Evolutionary conservation across 2,797 vertebrate genomes (phyloP).

Genomic region (Podarcis lilfordi): DNA sequence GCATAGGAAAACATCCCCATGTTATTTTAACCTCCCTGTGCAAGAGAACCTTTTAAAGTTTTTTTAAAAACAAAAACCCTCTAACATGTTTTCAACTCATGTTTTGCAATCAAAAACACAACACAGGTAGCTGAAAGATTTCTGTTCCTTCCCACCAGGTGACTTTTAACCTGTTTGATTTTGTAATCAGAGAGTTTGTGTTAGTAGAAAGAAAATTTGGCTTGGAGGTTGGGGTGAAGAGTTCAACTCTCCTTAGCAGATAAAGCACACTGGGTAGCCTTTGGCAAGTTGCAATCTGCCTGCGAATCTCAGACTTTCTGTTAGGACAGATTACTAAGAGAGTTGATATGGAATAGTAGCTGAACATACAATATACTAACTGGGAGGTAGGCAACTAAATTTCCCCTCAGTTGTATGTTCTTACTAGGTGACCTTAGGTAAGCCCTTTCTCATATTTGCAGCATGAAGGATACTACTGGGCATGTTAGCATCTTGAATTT

Average conservation of each 20-base stretch:
- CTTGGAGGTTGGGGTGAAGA: no score
- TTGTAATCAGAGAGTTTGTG: background rate
- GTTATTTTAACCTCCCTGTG: no score
- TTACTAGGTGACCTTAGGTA: background rate
- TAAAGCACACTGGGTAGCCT: background rate
- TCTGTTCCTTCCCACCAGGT: no score
- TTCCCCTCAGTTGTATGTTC: background rate
- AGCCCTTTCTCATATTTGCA: no score
- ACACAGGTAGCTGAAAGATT: no score
- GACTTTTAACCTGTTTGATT: background rate
- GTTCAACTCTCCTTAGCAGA: background rate
- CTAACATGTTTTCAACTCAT: no score
- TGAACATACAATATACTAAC: background rate
- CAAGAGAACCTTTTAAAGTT: no score
- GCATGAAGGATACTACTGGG: background rate
- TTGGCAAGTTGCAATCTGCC: background rate
- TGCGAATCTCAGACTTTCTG: background rate
- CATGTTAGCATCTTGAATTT: background rate
- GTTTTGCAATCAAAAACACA: no score
- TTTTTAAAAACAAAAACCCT: no score
- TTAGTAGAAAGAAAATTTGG: no score
- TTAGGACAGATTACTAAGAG: background rate
- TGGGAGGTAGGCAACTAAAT: background rate
- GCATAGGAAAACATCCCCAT: no score
- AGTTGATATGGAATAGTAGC: background rate